Base-by-base conservation (phyloP, 2,888 invertebrate genomes). In the Pollenia angustigena region DNA sequence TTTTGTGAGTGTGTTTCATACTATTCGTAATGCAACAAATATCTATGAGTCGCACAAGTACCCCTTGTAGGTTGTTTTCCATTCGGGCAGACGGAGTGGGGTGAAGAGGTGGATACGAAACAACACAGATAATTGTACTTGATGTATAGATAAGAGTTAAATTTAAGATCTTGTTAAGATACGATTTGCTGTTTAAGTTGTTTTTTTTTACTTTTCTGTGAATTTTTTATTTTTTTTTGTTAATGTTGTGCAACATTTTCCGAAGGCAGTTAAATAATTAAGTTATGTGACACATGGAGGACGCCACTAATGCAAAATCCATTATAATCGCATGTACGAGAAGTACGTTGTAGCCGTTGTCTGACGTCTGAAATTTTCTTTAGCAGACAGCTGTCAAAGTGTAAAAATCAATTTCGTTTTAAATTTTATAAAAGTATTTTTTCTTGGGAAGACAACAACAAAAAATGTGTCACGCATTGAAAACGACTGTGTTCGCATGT, bases 161-260 rank as follows among this genome's bases (percentile, higher is more conserved):
- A 74, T 87, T 84, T 84, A 78, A 76, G 87, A 87, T 87, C 78
- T 81, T 87, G 87, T 87, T 81, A 81, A 81, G 87, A 83, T 87
- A 83, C 71, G 66, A 72, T 71, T 72, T 81, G 76, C 32, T 76
- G 71, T 71, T 76, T 56, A 10, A 9, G 12, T 32, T 32, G 10
- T 50, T 78, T 50, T 62, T 23, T 50, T 66, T 82, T 56, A 56
- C 58, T 46, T 80, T 48, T 52, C 72, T 46, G 66, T 74, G 16
- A 11, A 6, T n/a, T 71, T 58, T 44, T 78, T n/a, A 16, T 16
- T 16, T 52, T 78, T n/a, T 32, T 16, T 16, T 52, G 50, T 80
- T 60, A 42, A 54, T 74, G 66, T 62, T 62, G 62, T 44, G 58
- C 69, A 69, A 78, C 56, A 48, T 82, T 82, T 82, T 83, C 58